These are phyloP conservation scores for Otis tarda DNA, from an alignment of 2,113 vertebrate species.

Conservation along the genomic window DNA sequence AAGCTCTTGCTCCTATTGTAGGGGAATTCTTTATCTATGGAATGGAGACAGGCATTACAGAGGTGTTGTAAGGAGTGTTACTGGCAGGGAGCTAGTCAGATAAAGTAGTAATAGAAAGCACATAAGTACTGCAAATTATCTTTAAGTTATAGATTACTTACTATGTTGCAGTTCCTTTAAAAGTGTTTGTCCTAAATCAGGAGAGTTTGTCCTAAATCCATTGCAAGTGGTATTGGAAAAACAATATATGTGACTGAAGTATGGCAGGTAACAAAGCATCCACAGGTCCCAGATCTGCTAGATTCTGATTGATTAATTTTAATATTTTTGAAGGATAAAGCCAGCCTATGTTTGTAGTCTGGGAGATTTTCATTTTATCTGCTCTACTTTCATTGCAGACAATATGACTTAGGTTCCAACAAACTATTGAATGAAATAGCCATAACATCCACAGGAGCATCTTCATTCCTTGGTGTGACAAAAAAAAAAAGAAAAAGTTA, in stretches of 20 bases:
- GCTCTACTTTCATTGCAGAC: background rate
- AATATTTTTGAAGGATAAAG: conserved; percentile 64
- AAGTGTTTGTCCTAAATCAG: conserved; percentile 58
- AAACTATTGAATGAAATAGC: conserved; percentile 42
- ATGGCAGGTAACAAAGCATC: conserved; percentile 39
- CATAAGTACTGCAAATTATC: conserved; percentile 5
- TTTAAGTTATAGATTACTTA: conserved; percentile 9
- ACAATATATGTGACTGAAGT: conserved; percentile 58
- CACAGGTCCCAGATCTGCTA: conserved; percentile 19
- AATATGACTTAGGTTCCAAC: conserved; percentile 10
- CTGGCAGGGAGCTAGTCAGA: background rate
- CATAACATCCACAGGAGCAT: background rate
- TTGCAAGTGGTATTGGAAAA: conserved; percentile 49
- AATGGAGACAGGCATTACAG: background rate
- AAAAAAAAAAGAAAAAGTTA: background rate
- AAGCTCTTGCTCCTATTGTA: background rate
- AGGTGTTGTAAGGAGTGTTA: background rate
- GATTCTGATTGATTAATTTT: conserved; percentile 67
- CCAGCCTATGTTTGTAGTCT: background rate
- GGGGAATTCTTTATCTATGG: background rate
- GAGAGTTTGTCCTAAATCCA: conserved; percentile 54
- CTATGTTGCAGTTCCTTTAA: conserved; percentile 5
- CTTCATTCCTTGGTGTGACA: background rate
- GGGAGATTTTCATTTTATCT: conserved; percentile 40
- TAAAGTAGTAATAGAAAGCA: background rate